Evolutionary conservation across 2,888 invertebrate genomes (phyloP), one percentile per base, ranked within the genome.

Genomic region (Eristalis intricaria): DNA sequence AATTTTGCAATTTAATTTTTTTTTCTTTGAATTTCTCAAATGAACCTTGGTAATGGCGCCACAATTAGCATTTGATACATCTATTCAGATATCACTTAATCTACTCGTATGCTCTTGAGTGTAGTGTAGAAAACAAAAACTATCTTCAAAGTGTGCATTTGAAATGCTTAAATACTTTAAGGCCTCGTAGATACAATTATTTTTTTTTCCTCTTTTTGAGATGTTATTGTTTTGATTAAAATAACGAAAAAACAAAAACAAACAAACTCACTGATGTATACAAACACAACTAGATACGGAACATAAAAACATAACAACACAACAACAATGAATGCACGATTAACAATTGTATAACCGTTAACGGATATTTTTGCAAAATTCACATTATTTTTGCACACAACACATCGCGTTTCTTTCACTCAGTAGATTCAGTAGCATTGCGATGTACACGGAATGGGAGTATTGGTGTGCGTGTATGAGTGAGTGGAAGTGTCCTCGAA

Each of bases 141-240:
- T 40, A 73, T 78, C 63, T 10, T 23, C 58, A 60, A 60, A 76
- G 65, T 65, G 40, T 61, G 63, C 56, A 71, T 77, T 29, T 19
- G 13, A 61, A 70, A 65, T 63, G 69, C 40, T 77, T 35, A 22
- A 74, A 80, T 69, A 63, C 61, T 77, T 69, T 85, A 85, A 85
- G 85, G 85, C 85, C 80, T 85, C 85, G 29, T 73, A 64, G 73
- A 77, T 73, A 77, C 40, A 22, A 43, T 65, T 22, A 26, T 13
- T 19, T 61, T 22, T 26, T 13, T 19, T 56, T 7, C 5, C 26
- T 32, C n/a, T 22, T 43, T 43, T 50, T n/a, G 4, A 22, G 19
- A 19, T 50, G 50, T 50, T 50, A 19, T 50, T n/a, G 19, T 50
- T 50, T 19, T 50, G 50, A 8, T 50, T 50, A 8, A 4, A 4